Evolutionary conservation across 1,140 invertebrate genomes (phyloP), one percentile per base, ranked within the genome.

Genomic region (Drosophila tani): DNA sequence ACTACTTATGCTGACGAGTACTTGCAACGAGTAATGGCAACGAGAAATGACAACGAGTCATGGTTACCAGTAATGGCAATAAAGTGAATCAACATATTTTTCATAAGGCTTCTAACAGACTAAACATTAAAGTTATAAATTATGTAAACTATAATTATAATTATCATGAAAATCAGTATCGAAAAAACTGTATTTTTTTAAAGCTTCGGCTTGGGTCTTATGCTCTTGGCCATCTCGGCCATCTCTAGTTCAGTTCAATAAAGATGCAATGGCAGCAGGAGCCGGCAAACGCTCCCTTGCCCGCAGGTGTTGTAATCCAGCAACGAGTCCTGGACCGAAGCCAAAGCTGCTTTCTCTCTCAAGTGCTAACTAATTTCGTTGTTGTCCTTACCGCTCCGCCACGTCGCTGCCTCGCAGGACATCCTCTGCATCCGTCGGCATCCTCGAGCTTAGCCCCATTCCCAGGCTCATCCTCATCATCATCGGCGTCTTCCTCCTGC

Each of bases 361-460:
- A 77, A 90, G 85, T 90, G 85, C 85, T 91, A 90, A 90, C 85
- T 90, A 90, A 90, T 90, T 90, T 90, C 63, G 67, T 82, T 78
- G 84, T 79, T 81, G 80, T 80, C 85, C 81, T 70, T 68, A 19
- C 55, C 24, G 46, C 51, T 38, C 27, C 41, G 24, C 40, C 59
- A 47, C 27, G 29, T 58, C 17, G n/a, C 46, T 35, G 11, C 24
- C 21, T 11, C 43, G 29, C 24, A 64, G 64, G 43, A 66, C 35
- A n/a, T 51, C 38, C 38, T 35, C 15, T 29, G 45, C 40, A 38
- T 43, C 74, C 75, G 17, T 55, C 14, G 53, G n/a, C 46, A 40
- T 67, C 56, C 75, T 77, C 46, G 41, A 29, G 74, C 74, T 77
- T 77, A 73, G 67, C 53, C 55, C 40, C 68, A 73, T 60, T 73